phyloP scores from a whole-genome alignment of 2,797 vertebrate genomes.

The Clarias pachynema region DNA sequence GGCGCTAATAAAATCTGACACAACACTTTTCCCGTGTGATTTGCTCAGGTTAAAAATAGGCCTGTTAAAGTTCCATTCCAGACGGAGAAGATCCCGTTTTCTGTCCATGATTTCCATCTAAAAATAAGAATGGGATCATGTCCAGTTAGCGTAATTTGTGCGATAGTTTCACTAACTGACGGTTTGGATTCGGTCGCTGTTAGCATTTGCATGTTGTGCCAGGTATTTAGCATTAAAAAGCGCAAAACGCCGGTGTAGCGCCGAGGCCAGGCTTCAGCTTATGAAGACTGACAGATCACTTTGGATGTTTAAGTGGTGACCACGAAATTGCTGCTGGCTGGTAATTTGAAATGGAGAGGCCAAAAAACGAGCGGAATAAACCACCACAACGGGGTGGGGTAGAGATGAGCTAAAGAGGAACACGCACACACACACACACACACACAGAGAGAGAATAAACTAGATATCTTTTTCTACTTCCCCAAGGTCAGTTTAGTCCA shows the following conservation, averaged over 20 bases:
- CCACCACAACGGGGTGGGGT: not conserved
- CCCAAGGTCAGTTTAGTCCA: slow-evolving; percentile 41
- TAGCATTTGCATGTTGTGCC: slow-evolving; percentile 7
- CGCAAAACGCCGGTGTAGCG: not conserved
- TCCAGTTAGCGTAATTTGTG: not conserved
- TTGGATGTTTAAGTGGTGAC: slow-evolving; percentile 21
- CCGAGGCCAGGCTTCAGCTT: not conserved
- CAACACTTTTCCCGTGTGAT: not conserved
- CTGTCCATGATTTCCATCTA: not conserved
- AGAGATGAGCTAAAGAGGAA: not conserved
- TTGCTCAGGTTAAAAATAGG: not conserved
- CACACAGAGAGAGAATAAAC: slow-evolving; percentile 1
- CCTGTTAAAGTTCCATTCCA: not conserved
- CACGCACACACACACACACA: slow-evolving; percentile 22
- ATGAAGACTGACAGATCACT: slow-evolving; percentile 30
- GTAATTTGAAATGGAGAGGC: slow-evolving; percentile 10
- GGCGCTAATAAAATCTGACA: not conserved
- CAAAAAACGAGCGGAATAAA: slow-evolving; percentile 4
- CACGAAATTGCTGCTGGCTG: slow-evolving; percentile 15
- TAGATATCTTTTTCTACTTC: slow-evolving; percentile 33
- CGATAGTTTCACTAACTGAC: not conserved
- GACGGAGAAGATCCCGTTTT: not conserved
- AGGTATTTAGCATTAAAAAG: not conserved
- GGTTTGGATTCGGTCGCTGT: not conserved
- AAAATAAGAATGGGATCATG: not conserved